Base-by-base conservation (phyloP, 2,797 vertebrate genomes). In the Bovichtus variegatus region DNA sequence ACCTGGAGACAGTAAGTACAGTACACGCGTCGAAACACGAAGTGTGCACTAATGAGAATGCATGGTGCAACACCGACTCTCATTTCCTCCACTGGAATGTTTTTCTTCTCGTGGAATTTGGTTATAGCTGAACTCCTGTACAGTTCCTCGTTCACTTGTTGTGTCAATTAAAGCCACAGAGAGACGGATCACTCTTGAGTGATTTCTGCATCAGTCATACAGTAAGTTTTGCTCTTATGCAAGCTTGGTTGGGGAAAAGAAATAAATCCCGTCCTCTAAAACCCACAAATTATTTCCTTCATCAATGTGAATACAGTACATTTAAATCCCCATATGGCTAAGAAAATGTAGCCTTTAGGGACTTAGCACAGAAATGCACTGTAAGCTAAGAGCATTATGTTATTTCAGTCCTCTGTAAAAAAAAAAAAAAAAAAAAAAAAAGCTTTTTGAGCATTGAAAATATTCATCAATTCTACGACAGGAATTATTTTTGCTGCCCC, bases 381-480 rank as follows among this genome's bases (percentile, higher is more conserved):
- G 71, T 85, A 89, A 86, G 84, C 86, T 80, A 68, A 80, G 80
- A 85, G 64, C 71, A 75, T 89, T 85, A 69, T 77, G 76, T 66
- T 87, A 80, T 82, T 91, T 85, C 64, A 86, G 64, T 83, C 66
- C 38, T 81, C 75, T 81, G 71, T 86, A 90, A 91, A 90, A 83
- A 87, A 85, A 74, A n/a, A n/a, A n/a, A n/a, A n/a, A n/a, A n/a
- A n/a, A n/a, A n/a, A n/a, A n/a, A n/a, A n/a, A n/a, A n/a, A n/a
- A n/a, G n/a, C n/a, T n/a, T 85, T 90, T 90, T 89, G 85, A 87
- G 80, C 64, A 76, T 60, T 84, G 44, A 85, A 84, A 88, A 88
- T 86, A 89, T 87, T 90, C 80, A 88, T 88, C 82, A 91, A 36
- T 76, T 81, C 78, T 70, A 78, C 86, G 89, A 90, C 90, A 91